These are phyloP conservation scores for Erynnis tages DNA, from an alignment of 2,888 invertebrate species.

Conservation along the genomic window DNA sequence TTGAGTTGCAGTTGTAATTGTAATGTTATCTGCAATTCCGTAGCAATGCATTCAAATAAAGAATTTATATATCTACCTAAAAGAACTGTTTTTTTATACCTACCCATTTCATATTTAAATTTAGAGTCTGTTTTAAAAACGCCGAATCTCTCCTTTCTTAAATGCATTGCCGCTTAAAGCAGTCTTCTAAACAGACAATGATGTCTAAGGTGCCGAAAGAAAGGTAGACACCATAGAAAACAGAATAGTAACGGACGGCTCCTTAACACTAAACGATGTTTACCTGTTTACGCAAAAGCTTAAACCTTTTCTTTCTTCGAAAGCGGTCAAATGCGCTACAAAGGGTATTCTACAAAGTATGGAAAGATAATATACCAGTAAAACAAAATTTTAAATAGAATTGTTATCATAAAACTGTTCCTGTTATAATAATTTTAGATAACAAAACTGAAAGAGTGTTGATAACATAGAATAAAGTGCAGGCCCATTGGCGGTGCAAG, in stretches of 20 bases:
- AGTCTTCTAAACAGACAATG: slow-evolving; percentile 17
- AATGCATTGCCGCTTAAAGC: no score
- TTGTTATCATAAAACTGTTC: not conserved
- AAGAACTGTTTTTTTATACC: no score
- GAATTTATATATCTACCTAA: no score
- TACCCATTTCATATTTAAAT: no score
- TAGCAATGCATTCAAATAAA: no score
- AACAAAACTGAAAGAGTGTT: not conserved
- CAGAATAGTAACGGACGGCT: slow-evolving; percentile 19
- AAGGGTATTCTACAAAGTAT: not conserved
- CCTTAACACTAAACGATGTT: slow-evolving; percentile 16
- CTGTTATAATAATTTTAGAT: not conserved
- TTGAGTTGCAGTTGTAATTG: no score
- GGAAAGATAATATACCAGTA: not conserved
- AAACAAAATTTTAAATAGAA: not conserved
- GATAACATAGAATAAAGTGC: not conserved
- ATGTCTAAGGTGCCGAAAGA: slow-evolving; percentile 32
- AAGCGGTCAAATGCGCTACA: not conserved
- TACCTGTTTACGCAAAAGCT: slow-evolving; percentile 26
- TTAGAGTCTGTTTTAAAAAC: no score
- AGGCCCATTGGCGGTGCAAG: no score
- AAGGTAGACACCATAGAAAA: no score
- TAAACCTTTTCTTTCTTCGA: slow-evolving; percentile 14
- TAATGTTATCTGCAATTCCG: no score
- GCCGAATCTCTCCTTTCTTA: no score